Conservation (phyloP, 1,140 invertebrate species). For the Papilio polyxenes region DNA sequence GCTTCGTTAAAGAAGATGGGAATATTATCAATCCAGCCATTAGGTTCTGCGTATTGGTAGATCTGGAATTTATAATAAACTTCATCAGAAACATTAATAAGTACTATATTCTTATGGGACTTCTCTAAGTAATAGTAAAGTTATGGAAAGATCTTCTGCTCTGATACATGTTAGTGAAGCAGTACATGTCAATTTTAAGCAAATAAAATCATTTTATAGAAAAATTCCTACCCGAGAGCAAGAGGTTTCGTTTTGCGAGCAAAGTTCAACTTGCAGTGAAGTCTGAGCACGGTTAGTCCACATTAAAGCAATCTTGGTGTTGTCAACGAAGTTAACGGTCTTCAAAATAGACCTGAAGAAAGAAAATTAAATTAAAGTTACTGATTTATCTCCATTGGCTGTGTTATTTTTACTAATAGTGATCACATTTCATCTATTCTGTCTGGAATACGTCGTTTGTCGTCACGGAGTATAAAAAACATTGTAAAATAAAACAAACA, state of each 20-base stretch:
- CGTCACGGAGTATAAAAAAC: too few species aligned
- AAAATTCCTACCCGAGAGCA: constrained; percentile 51
- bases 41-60: constrained; percentile 67
- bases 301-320: constrained; percentile 75
- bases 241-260: constrained; percentile 46
- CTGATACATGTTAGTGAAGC: too few species aligned
- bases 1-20: constrained; percentile 69
- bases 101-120: not conserved
- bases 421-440: not conserved
- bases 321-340: constrained; percentile 66
- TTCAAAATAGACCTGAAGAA: constrained; percentile 76
- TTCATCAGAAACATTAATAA: not conserved
- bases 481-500: too few species aligned
- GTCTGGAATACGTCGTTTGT: too few species aligned
- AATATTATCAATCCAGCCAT: constrained; percentile 78
- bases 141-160: not conserved
- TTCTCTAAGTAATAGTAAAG: not conserved
- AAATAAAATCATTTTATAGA: not conserved
- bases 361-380: not conserved
- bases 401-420: not conserved
- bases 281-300: constrained; percentile 96
- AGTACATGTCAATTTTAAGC: too few species aligned
- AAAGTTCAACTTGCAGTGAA: constrained; percentile 60
- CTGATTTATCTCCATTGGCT: not conserved
- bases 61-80: constrained; percentile 62